phyloP scores from a whole-genome alignment of 2,888 invertebrate species.

The Leptodirus hochenwartii region DNA sequence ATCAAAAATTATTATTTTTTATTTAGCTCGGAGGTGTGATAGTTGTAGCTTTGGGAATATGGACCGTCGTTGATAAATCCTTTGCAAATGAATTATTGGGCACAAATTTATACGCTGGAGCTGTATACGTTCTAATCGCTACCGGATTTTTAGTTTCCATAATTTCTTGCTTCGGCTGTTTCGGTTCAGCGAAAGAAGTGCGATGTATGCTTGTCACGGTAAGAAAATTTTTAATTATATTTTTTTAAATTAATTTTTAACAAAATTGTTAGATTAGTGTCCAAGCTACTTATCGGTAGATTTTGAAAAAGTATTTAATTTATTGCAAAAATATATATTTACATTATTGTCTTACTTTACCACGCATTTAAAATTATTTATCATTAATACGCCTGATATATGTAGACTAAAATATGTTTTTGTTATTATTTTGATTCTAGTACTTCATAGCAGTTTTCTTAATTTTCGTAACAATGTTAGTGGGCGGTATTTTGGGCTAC shows the following conservation, averaged over 20 bases:
- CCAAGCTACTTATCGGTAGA: too few relatives aligned
- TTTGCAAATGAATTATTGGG: conserved; percentile 73
- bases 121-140: conserved; percentile 66
- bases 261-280: too few relatives aligned
- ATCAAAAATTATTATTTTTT: conserved; percentile 3
- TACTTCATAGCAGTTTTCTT: conserved; percentile 78
- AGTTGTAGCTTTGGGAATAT: conserved; percentile 63
- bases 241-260: conserved; percentile 12
- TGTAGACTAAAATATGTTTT: too few relatives aligned
- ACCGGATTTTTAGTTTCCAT: conserved; percentile 67
- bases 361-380: too few relatives aligned
- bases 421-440: too few relatives aligned
- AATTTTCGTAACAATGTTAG: conserved; percentile 76
- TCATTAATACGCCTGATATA: too few relatives aligned
- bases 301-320: too few relatives aligned
- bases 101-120: conserved; percentile 72
- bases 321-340: too few relatives aligned
- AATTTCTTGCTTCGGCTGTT: conserved; percentile 78
- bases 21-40: conserved; percentile 56
- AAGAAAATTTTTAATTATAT: conserved; percentile 21
- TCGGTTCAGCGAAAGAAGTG: conserved; percentile 86
- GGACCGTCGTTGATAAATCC: conserved; percentile 70
- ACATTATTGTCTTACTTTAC: too few relatives aligned
- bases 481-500: conserved; percentile 80
- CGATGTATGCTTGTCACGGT: conserved; percentile 86